Conservation (phyloP, 64 coral and sea anemone genomes). For the Acropora yongei region DNA sequence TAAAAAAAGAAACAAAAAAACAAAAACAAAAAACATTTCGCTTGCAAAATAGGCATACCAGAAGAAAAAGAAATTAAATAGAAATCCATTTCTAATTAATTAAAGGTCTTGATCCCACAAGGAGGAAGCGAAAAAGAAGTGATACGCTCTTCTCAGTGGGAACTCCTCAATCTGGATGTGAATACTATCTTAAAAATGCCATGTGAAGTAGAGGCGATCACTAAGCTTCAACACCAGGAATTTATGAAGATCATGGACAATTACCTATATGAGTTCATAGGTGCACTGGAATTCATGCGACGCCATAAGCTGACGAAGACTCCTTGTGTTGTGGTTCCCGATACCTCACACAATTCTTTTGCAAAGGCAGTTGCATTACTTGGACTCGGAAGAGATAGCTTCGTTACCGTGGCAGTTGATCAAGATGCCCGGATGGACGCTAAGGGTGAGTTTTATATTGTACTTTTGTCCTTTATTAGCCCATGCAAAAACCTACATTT, state of each 20-base stretch:
- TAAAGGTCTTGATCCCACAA: slow-evolving; percentile 34
- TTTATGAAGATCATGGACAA: background rate
- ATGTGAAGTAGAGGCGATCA: background rate
- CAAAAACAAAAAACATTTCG: too few species aligned
- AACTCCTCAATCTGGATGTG: slow-evolving; percentile 51
- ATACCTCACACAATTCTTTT: slow-evolving; percentile 54
- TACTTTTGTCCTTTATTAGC: too few species aligned
- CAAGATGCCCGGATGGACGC: slow-evolving; percentile 61
- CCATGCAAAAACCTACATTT: too few species aligned
- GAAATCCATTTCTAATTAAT: background rate
- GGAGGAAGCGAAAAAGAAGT: background rate
- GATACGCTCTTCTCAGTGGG: slow-evolving; percentile 26
- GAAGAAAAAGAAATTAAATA: too few species aligned
- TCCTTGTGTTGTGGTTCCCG: slow-evolving; percentile 36
- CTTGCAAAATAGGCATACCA: too few species aligned
- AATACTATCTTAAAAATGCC: slow-evolving; percentile 15
- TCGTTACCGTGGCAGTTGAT: slow-evolving; percentile 34
- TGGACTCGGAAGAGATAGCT: slow-evolving; percentile 32
- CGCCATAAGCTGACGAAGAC: background rate
- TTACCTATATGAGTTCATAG: slow-evolving; percentile 25
- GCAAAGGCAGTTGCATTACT: slow-evolving; percentile 43
- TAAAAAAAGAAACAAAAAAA: too few species aligned
- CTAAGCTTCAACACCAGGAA: background rate
- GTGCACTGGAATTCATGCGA: slow-evolving; percentile 1
- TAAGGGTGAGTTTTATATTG: background rate